phyloP scores from a whole-genome alignment of 2,113 vertebrate species.

The Dipodomys merriami region DNA sequence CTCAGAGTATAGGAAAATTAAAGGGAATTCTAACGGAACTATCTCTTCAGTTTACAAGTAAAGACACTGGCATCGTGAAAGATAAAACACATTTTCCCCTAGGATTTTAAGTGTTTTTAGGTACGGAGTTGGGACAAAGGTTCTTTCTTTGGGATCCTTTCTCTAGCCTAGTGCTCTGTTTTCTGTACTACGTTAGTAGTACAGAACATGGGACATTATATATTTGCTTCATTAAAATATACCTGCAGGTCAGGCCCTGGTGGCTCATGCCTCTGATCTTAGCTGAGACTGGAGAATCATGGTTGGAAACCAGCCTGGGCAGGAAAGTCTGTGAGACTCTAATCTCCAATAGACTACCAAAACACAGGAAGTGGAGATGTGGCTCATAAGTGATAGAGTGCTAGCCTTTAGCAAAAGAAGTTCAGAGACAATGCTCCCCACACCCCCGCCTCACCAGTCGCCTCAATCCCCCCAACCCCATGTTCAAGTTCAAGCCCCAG shows the following conservation, averaged over 20 bases:
- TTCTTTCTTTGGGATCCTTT: background rate
- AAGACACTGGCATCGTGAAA: background rate
- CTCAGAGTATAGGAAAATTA: background rate
- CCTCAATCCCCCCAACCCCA: too few species aligned
- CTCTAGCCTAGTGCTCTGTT: background rate
- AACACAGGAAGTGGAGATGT: too few species aligned
- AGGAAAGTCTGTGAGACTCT: background rate
- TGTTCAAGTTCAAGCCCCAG: too few species aligned
- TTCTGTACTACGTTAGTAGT: background rate
- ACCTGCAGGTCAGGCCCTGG: too few species aligned
- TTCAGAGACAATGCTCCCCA: too few species aligned
- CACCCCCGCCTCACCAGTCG: too few species aligned
- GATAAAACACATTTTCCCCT: background rate
- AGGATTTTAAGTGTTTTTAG: background rate
- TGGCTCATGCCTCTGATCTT: too few species aligned
- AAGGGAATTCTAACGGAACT: background rate
- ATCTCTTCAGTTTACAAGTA: background rate
- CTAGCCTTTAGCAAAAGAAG: too few species aligned
- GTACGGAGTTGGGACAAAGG: background rate
- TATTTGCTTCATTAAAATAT: background rate
- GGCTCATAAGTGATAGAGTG: too few species aligned
- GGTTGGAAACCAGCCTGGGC: too few species aligned
- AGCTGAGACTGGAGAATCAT: too few species aligned
- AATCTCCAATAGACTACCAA: too few species aligned
- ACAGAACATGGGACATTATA: background rate